phyloP scores from a whole-genome alignment of 2,888 invertebrate genomes.

The Watsonalla binaria region DNA sequence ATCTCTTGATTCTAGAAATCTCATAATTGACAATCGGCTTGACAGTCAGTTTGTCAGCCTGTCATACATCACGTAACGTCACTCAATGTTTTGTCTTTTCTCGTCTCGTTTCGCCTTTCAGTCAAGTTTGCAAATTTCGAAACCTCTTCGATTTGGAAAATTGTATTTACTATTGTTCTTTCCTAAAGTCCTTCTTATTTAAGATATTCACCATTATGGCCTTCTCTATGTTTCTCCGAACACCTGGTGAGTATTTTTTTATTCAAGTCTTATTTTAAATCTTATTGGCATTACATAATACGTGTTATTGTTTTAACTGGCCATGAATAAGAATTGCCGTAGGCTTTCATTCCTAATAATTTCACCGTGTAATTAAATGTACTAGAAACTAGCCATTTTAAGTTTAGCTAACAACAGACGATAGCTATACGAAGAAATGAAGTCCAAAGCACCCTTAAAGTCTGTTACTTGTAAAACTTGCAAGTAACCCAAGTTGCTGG shows the following conservation, averaged over 20 bases:
- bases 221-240: conserved; percentile 63
- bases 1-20: too few species aligned
- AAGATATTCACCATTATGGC: conserved; percentile 43
- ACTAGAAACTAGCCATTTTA: too few species aligned
- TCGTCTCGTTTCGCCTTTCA: conserved; percentile 4
- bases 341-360: too few species aligned
- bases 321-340: background rate
- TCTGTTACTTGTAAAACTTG: too few species aligned
- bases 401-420: too few species aligned
- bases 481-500: too few species aligned
- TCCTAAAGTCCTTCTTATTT: background rate
- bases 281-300: conserved; percentile 50
- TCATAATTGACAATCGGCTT: too few species aligned
- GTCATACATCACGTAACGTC: background rate
- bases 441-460: too few species aligned
- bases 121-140: background rate
- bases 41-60: too few species aligned
- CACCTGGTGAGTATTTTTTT: conserved; percentile 45
- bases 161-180: background rate
- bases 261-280: background rate
- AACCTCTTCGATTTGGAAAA: background rate
- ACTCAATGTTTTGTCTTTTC: too few species aligned
- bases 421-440: too few species aligned
- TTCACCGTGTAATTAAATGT: too few species aligned
- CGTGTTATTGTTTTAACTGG: conserved; percentile 22